These are phyloP conservation scores for Scalopus aquaticus DNA, from an alignment of 2,113 vertebrate genomes.

Conservation along the genomic window DNA sequence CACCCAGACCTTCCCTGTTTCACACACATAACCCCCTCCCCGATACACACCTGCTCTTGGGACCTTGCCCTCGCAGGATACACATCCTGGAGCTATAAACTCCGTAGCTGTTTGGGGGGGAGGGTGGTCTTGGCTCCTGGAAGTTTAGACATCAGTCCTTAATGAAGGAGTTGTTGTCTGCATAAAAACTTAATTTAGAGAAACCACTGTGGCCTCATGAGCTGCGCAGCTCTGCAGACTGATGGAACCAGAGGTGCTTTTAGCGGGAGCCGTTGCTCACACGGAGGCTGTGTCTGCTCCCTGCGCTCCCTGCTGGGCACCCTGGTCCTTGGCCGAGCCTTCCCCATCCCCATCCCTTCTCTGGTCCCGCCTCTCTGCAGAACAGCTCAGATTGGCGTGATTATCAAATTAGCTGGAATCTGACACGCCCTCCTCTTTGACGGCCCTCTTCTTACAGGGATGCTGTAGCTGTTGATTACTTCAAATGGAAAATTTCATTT, in stretches of 20 bases:
- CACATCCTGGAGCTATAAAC: background rate
- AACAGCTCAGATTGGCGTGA: background rate
- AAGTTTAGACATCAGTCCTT: background rate
- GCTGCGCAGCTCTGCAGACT: background rate
- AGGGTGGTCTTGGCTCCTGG: background rate
- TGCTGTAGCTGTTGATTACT: background rate
- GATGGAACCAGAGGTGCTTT: background rate
- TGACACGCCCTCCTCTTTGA: background rate
- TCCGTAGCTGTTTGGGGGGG: background rate
- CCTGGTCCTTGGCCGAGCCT: rapidly evolving
- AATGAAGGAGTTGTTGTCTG: background rate
- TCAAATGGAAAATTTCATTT: background rate
- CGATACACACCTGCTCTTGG: background rate
- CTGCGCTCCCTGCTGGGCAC: background rate
- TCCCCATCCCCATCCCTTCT: background rate
- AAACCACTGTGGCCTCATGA: background rate
- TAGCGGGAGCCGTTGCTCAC: background rate
- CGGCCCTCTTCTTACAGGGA: background rate
- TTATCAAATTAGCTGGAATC: background rate
- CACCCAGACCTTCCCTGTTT: no score
- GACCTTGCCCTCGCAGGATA: background rate
- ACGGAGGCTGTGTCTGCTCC: no score
- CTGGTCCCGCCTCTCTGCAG: background rate
- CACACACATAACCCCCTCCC: background rate
- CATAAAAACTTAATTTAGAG: background rate